Evolutionary conservation across 2,888 invertebrate genomes (phyloP).

Genomic region (Baronia brevicornis): DNA sequence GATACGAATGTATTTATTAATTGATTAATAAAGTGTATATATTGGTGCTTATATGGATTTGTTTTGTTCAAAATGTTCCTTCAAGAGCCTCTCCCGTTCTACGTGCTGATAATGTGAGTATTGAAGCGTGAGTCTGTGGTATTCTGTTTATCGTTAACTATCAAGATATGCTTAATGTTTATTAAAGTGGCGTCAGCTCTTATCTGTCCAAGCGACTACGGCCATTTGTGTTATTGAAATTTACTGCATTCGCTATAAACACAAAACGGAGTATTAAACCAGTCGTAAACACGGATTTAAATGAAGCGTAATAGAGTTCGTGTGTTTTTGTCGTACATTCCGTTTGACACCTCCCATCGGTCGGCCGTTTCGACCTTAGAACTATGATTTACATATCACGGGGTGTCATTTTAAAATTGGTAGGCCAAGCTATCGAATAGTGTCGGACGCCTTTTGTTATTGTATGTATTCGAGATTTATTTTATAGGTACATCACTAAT

Average conservation of each 20-base stretch:
- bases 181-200: slow-evolving; percentile 5
- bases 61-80: slow-evolving; percentile 34
- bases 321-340: slow-evolving; percentile 12
- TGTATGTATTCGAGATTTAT: slow-evolving; percentile 1
- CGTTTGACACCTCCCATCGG: slow-evolving; percentile 9
- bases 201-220: background rate
- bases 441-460: background rate
- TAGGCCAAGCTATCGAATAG: slow-evolving; percentile 27
- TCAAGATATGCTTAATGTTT: slow-evolving; percentile 9
- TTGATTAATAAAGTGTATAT: slow-evolving; percentile 12
- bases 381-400: slow-evolving; percentile 11
- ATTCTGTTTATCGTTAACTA: slow-evolving; percentile 17
- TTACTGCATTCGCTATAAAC: slow-evolving; percentile 12
- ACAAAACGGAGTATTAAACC: slow-evolving; percentile 15
- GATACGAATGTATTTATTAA: slow-evolving; percentile 5
- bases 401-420: slow-evolving; percentile 30
- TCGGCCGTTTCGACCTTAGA: slow-evolving; percentile 1
- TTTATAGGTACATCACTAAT: too few relatives aligned
- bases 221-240: slow-evolving; percentile 16
- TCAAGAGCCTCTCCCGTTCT: slow-evolving; percentile 42
- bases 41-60: slow-evolving; percentile 16
- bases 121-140: slow-evolving; percentile 23
- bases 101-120: slow-evolving; percentile 57
- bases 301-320: slow-evolving; percentile 15
- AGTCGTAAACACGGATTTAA: slow-evolving; percentile 18